Evolutionary conservation across 2,113 vertebrate species (phyloP).

Genomic region (Hydropotes inermis): DNA sequence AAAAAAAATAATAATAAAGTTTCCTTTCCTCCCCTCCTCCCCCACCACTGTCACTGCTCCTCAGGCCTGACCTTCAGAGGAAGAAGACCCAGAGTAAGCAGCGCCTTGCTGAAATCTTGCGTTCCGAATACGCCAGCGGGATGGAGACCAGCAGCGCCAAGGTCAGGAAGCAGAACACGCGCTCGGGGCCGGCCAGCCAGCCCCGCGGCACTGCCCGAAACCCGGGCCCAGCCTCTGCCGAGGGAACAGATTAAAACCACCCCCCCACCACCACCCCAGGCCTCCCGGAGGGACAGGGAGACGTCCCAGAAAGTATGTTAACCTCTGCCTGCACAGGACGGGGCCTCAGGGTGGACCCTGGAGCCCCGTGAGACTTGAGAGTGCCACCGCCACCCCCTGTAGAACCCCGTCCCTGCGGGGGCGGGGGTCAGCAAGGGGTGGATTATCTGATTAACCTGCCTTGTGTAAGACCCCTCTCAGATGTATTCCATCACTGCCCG

Average conservation of each 20-base stretch:
- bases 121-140: slow-evolving; percentile 90
- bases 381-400: neutral
- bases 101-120: slow-evolving; percentile 78
- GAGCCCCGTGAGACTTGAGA: neutral
- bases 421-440: rapidly evolving
- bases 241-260: neutral
- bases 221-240: neutral
- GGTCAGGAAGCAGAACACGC: slow-evolving; percentile 65
- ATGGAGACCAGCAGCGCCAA: slow-evolving; percentile 67
- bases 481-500: neutral
- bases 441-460: neutral
- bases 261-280: neutral
- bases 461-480: neutral
- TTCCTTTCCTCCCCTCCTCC: neutral
- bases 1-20: slow-evolving; percentile 44
- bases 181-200: slow-evolving; percentile 16
- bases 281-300: neutral
- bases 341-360: slow-evolving; percentile 1
- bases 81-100: slow-evolving; percentile 69
- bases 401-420: rapidly evolving
- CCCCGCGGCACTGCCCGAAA: slow-evolving; percentile 14
- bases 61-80: slow-evolving; percentile 78
- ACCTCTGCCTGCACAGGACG: slow-evolving; percentile 26
- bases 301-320: slow-evolving; percentile 6
- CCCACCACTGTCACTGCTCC: neutral